Percentiles rank a stretch among this genome's conserved stretches.
Evolutionary conservation across 2,113 vertebrate genomes (phyloP).

Genomic region (Isurus oxyrinchus): DNA sequence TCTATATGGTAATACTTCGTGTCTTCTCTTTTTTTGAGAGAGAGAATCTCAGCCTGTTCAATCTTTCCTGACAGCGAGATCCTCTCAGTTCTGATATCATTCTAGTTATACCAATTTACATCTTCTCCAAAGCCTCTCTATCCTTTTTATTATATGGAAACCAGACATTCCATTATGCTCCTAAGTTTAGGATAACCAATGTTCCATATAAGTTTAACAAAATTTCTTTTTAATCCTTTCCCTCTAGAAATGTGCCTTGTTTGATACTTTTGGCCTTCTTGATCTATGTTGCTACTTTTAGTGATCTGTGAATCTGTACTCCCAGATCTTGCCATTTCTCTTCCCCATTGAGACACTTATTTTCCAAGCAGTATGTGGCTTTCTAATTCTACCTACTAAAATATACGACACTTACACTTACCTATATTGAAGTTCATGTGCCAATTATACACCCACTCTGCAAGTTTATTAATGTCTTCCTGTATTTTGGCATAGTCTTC

Average conservation of each 20-base stretch:
- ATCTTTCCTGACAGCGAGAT: background rate
- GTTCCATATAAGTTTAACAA: too few species aligned
- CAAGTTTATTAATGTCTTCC: background rate
- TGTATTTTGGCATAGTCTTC: background rate
- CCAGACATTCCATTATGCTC: too few species aligned
- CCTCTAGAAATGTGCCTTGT: too few species aligned
- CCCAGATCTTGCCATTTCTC: background rate
- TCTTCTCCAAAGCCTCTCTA: background rate
- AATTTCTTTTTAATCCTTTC: too few species aligned
- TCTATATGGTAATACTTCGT: too few species aligned
- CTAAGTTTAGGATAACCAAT: too few species aligned
- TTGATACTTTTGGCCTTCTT: too few species aligned
- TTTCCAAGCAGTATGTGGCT: background rate
- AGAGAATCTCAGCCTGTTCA: background rate
- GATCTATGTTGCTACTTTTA: too few species aligned
- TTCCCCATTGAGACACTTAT: background rate
- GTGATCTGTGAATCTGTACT: background rate
- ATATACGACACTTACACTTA: background rate
- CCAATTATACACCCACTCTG: background rate
- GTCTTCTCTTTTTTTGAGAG: background rate
- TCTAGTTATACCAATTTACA: background rate
- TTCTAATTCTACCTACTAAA: background rate
- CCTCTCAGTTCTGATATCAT: background rate
- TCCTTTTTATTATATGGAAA: too few species aligned
- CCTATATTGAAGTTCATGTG: background rate